Conservation (phyloP, 2,113 vertebrate genomes). For the Chascanopsetta lugubris region DNA sequence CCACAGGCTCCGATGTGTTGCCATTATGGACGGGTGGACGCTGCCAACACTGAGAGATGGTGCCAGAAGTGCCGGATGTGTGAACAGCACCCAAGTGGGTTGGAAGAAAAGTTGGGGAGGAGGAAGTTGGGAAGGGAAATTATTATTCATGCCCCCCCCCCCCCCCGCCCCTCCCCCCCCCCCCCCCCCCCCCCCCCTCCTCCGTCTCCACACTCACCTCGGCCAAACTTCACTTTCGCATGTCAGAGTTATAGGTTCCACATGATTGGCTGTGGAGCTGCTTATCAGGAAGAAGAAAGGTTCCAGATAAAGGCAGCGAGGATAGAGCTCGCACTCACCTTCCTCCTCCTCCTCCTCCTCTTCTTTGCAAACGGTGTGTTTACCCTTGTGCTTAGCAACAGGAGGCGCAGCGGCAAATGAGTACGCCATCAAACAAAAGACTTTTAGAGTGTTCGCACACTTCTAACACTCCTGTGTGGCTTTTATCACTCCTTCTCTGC, state of each 20-base stretch:
- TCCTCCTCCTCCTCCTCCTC: conserved; percentile 7
- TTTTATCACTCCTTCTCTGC: conserved; percentile 44
- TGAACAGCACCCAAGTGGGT: conserved; percentile 14
- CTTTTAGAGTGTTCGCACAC: conserved; percentile 37
- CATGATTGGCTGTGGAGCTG: conserved; percentile 57
- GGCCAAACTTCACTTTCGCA: conserved; percentile 48
- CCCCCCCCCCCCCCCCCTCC: conserved; percentile 9
- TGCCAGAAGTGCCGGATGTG: conserved; percentile 13
- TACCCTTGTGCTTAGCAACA: conserved; percentile 48
- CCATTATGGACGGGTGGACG: conserved; percentile 26
- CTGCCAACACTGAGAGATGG: conserved; percentile 19
- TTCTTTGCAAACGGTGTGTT: conserved; percentile 50
- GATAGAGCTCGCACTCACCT: conserved; percentile 57
- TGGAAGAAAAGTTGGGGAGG: conserved; percentile 24
- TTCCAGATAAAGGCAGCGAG: conserved; percentile 41
- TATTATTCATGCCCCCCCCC: conserved; percentile 38
- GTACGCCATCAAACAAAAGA: conserved; percentile 54
- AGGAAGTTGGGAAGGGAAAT: conserved; percentile 34
- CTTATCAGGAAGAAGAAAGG: conserved; percentile 62
- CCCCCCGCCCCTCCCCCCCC: no score
- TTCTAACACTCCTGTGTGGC: conserved; percentile 37
- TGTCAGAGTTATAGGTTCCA: conserved; percentile 53
- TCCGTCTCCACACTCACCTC: conserved; percentile 13
- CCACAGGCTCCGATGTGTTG: conserved; percentile 23
- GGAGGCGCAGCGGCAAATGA: conserved; percentile 50